Evolutionary conservation across 2,113 vertebrate species (phyloP), one percentile per base, ranked within the genome.

Genomic region (Parus major): DNA sequence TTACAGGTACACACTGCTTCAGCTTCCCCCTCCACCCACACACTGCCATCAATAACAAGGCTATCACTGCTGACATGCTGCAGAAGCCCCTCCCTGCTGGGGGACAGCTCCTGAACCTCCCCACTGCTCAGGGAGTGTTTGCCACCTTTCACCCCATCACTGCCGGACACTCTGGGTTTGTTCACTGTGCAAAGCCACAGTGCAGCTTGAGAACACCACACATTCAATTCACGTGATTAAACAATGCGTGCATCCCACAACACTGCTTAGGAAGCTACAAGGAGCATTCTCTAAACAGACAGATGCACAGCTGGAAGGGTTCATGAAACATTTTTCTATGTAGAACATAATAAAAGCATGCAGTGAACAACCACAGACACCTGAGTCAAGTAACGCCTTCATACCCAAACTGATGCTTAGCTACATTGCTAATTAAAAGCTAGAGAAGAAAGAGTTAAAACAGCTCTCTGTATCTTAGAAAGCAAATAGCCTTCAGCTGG

Each of bases 91-190:
- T 59, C 3, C 33, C 22, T 15, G 44, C 52, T 27, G 28, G 4
- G 9, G 21, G 46, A 13, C 11, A 47, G 8, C 21, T 66, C 61
- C 76, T 42, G 21, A 35, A 3, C 21, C 9, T 12, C 44, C 33
- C 35, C 1, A 0, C 28, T 39, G 33, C 25, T 4, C 82, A 82
- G 55, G 39, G 75, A 23, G 0, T 11, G 17, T 10, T 12, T 36
- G 8, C 11, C 13, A 7, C 28, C 49, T 46, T 14, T 35, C 1
- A 0, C 13, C 31, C 27, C 39, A 53, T 21, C 6, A 2, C 44
- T 35, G 15, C 1, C n/a, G 18, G 63, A 19, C 12, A 3, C 21
- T 5, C 23, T 35, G 44, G 9, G 17, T 42, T 63, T 55, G 24
- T 3, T 50, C 15, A 3, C 10, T 59, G 35, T 0, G 1, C 61